Base-by-base conservation (phyloP, 2,113 vertebrate genomes). In the Procavia capensis region DNA sequence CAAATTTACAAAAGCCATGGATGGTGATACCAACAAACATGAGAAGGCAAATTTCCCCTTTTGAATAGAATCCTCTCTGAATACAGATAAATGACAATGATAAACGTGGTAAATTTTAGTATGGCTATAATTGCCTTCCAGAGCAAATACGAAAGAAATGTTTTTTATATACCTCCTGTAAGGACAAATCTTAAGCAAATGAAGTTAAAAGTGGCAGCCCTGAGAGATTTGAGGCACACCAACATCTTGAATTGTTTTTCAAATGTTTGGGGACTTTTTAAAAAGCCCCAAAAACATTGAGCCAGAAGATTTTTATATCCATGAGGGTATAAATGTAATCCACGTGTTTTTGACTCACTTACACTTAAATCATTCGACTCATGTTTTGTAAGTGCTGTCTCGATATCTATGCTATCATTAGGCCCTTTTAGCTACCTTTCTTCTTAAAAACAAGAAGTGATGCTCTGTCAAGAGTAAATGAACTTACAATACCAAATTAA, bases 381-480 rank as follows among this genome's bases (percentile, higher is more conserved):
- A 41, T 90, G 61, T 90, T 96, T 96, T 94, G 7, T 70, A 96
- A 96, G 70, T 82, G 45, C 19, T 2, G 13, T 75, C 90, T 92
- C 85, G 36, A 78, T 29, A 57, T 92, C 84, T 88, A 29, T 17
- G 61, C 85, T 85, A 96, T 91, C 89, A 94, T 91, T 93, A 72
- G 90, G 54, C 34, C 85, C 90, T 96, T 96, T 97, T 92, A 74
- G 90, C 92, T 94, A 25, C 74, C 45, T 97, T 91, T 94, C 80
- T 85, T 61, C 87, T 85, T 90, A 91, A 96, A 96, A 96, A 97
- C 95, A 97, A 57, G 89, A 96, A 97, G 70, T 66, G 9, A 16
- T 82, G 16, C 43, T 95, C 95, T 82, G 41, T 85, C 92, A 97
- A 95, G 36, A 95, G 41, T 78, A 85, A 96, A 83, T 85, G 47